Base-by-base conservation (phyloP, 1,140 invertebrate species). In the Aphidius gifuensis region DNA sequence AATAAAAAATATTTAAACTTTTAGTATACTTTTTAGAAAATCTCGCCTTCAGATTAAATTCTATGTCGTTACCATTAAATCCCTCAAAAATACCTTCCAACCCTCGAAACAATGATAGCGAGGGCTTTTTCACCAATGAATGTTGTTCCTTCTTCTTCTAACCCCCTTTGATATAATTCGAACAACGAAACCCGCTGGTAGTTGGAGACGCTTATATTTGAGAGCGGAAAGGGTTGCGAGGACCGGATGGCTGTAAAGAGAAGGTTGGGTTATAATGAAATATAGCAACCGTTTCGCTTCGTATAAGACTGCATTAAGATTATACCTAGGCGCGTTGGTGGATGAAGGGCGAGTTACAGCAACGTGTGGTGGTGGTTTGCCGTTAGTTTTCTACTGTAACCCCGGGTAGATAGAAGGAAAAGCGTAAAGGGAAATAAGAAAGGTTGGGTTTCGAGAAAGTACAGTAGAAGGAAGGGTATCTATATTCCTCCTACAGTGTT, bases 281-380 rank as follows among this genome's bases (percentile, higher is more conserved):
- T 81, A 80, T 80, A 80, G 77, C 71, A 72, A 64, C 50, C 56
- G 77, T 80, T 80, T 72, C 78, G 79, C 76, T 73, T 74, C 69
- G 76, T 74, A 77, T 79, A 81, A 81, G 78, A 81, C 78, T 80
- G 78, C 78, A 80, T 81, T 80, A 81, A 81, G 78, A 80, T 81
- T 80, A 80, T 79, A 80, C 77, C 65, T 69, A 66, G 60, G 65
- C 63, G 69, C 68, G 67, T 69, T 76, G 73, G 74, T 74, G 75
- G 69, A 71, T 70, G 69, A 74, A 72, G 71, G 73, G 70, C 16
- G 16, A n/a, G 43, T 4, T 42, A 55, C 39, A 39, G 39, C 42
- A 55, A 42, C 43, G 39, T 42, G 53, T 7, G 43, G 40, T 51
- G 43, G 45, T 45, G 62, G 56, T 58, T 38, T 50, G 42, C n/a